Conservation (phyloP, 1,140 invertebrate genomes). For the Lucilia sericata region DNA sequence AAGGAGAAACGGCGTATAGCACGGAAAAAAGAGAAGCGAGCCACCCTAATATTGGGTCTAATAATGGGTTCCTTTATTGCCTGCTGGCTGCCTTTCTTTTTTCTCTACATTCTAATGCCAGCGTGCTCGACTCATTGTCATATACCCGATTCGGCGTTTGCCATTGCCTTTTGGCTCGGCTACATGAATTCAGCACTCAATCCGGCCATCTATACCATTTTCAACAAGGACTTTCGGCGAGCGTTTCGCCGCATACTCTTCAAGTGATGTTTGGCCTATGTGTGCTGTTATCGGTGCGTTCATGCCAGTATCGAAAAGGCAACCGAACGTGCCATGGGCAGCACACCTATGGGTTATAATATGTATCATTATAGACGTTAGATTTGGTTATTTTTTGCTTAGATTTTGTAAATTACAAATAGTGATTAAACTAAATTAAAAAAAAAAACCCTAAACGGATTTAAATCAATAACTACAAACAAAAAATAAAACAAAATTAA, state of each 20-base stretch:
- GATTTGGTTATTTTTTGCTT: slow-evolving; percentile 64
- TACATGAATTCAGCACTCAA: slow-evolving; percentile 99
- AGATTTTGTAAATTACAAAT: slow-evolving; percentile 47
- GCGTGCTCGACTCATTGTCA: slow-evolving; percentile 78
- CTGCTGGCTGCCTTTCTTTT: slow-evolving; percentile 99
- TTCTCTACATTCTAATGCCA: slow-evolving; percentile 90
- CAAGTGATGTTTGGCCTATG: slow-evolving; percentile 88
- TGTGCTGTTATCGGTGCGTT: slow-evolving; percentile 79
- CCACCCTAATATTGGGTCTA: slow-evolving; percentile 95
- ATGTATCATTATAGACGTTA: slow-evolving; percentile 67
- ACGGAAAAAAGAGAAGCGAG: slow-evolving; percentile 96
- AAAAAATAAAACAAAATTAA: not conserved
- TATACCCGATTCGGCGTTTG: slow-evolving; percentile 88
- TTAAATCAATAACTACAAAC: too few relatives aligned
- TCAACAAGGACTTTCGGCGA: slow-evolving; percentile 97
- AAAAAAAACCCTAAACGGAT: not conserved
- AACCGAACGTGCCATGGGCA: slow-evolving; percentile 68
- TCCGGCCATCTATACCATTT: slow-evolving; percentile 98
- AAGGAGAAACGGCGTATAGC: slow-evolving; percentile 93
- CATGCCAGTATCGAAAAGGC: slow-evolving; percentile 67
- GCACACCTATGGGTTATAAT: slow-evolving; percentile 67
- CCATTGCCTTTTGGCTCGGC: slow-evolving; percentile 97
- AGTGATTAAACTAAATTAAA: not conserved
- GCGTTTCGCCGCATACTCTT: slow-evolving; percentile 95
- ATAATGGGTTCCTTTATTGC: slow-evolving; percentile 99